Evolutionary conservation across 2,888 invertebrate genomes (phyloP), one percentile per base, ranked within the genome.

Genomic region (Teleiodes luculella): DNA sequence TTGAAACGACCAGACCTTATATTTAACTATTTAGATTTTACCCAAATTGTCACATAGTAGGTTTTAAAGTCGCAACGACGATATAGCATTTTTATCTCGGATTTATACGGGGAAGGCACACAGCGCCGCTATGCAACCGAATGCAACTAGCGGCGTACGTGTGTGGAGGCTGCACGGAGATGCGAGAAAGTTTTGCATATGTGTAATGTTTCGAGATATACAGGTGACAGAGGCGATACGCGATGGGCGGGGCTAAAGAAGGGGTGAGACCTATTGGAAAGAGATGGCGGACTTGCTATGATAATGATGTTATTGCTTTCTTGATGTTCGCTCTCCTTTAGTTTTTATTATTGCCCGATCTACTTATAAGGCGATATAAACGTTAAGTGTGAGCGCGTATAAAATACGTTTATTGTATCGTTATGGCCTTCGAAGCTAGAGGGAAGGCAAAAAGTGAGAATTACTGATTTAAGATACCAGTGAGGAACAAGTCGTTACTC

Each of bases 231-330:
- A 78, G 80, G 79, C 83, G 85, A 80, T 85, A 85, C 83, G 78
- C 77, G 80, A 72, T 86, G 79, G 88, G 88, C 88, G 88, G 83
- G 80, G 87, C 86, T 68, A 74, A 73, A 70, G 78, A 81, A 77
- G 85, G 86, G 86, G 83, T 84, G 76, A 86, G 75, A 86, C 80
- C 83, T 86, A 88, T 86, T 80, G 86, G 86, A 89, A 83, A 87
- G 89, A 89, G 89, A 89, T 84, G 87, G 86, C 86, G 76, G 83
- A 85, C 86, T 78, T 63, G 77, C 88, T 87, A 89, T 88, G 89
- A 89, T 89, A 89, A 89, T 89, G 88, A 89, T 85, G 89, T 89
- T 88, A 88, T 88, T 86, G 88, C 87, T 87, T 86, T 88, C 87
- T 85, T 86, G 88, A 88, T 86, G 83, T 87, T 81, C 82, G 78